Base-by-base conservation (phyloP, 1,140 invertebrate species). In the Dinoponera quadriceps region DNA sequence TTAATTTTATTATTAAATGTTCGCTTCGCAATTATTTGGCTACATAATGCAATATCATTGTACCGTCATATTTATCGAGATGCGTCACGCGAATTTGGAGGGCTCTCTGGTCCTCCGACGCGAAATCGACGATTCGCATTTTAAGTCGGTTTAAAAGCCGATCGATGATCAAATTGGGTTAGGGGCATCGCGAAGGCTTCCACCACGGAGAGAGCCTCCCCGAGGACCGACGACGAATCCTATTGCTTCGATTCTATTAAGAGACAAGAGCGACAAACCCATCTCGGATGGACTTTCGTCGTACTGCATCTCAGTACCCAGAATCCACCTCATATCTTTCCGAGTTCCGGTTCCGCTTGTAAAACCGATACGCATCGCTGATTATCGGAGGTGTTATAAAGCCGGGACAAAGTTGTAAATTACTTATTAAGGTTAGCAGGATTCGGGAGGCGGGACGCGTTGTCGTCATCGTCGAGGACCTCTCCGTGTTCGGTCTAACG, bases 111-210 rank as follows among this genome's bases (percentile, higher is more conserved):
- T 22, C 48, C 48, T 33, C n/a, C 3, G 29, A 84, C 38, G 69
- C 44, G 57, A 60, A 83, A 88, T 85, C 78, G 80, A 49, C 82
- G 72, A 69, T 33, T 75, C 29, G 80, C 77, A 65, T 83, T 84
- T 89, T 92, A 91, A 90, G 84, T 90, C 83, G 83, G 80, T 88
- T 89, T 90, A 91, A 91, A 83, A 84, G 84, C 66, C 83, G 87
- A 83, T 90, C 84, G 84, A 89, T 88, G 86, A 54, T 83, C 60
- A 90, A 91, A 91, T 90, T 90, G 63, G 77, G 86, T 91, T 91
- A 89, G 88, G 80, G 60, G 81, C 82, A 88, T 84, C 78, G 72
- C 86, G 74, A 91, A 91, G 90, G 63, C 71, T 73, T 77, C 33
- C 62, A 69, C 25, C 66, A 59, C 59, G 55, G 16, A 73, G 38